phyloP scores from a whole-genome alignment of 2,797 vertebrate species.

The Cephalopachus bancanus region DNA sequence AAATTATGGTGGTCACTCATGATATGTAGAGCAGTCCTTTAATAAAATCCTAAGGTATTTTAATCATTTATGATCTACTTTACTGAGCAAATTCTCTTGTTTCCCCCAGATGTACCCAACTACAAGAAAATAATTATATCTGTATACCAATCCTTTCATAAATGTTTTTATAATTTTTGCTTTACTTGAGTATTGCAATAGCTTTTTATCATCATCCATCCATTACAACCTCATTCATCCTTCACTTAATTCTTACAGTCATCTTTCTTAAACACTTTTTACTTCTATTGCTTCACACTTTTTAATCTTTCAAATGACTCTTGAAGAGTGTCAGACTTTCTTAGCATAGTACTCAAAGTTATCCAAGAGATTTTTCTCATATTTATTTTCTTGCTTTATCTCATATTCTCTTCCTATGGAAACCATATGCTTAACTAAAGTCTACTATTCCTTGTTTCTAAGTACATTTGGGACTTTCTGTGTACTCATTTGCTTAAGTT shows the following conservation, averaged over 20 bases:
- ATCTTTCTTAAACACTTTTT: not conserved
- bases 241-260: not conserved
- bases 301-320: slow-evolving; percentile 19
- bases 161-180: not conserved
- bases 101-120: not conserved
- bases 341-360: not conserved
- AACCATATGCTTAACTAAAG: not conserved
- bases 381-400: not conserved
- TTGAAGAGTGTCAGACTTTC: not conserved
- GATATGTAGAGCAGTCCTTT: not conserved
- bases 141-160: not conserved
- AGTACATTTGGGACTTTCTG: not conserved
- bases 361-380: not conserved
- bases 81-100: not conserved
- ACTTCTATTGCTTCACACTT: not conserved
- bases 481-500: not conserved
- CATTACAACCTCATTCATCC: not conserved
- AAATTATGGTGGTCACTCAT: not conserved
- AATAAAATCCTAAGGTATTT: not conserved
- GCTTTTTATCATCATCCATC: not conserved
- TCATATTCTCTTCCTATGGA: not conserved
- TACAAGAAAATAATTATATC: not conserved
- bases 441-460: not conserved
- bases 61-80: not conserved
- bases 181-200: not conserved